phyloP scores from a whole-genome alignment of 2,888 invertebrate species.

The Aplocera efformata region DNA sequence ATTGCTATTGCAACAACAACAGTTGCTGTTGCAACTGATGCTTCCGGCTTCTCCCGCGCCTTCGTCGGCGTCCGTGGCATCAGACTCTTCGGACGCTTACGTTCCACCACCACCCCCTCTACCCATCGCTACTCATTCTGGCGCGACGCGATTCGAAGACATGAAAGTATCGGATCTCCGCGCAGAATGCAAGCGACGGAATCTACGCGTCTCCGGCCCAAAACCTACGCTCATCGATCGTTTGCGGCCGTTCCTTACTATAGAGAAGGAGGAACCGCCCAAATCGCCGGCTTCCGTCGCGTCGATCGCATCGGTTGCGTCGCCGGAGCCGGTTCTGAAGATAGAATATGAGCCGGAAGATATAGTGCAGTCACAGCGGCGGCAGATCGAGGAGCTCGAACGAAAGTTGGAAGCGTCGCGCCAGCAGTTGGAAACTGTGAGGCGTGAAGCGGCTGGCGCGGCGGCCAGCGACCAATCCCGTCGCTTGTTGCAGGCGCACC shows the following conservation, averaged over 20 bases:
- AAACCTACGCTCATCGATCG: conserved; percentile 97
- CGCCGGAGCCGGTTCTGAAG: conserved; percentile 46
- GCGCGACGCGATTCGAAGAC: conserved; percentile 89
- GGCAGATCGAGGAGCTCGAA: conserved; percentile 93
- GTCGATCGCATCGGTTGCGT: conserved; percentile 47
- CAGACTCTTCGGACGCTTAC: conserved; percentile 58
- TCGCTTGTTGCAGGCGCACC: conserved; percentile 82
- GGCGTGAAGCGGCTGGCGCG: conserved; percentile 79
- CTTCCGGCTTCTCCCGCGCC: conserved; percentile 84
- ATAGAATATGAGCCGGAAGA: conserved; percentile 81
- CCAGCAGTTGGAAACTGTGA: conserved; percentile 86
- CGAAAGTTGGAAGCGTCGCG: conserved; percentile 89
- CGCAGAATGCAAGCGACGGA: conserved; percentile 95
- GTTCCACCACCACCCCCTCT: conserved; percentile 76
- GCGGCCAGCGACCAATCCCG: conserved; percentile 71
- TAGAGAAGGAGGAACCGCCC: conserved; percentile 72
- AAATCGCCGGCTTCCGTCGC: conserved; percentile 64
- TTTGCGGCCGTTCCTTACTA: conserved; percentile 85
- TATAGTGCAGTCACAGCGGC: conserved; percentile 88
- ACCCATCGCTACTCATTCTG: conserved; percentile 61
- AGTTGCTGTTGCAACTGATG: conserved; percentile 92
- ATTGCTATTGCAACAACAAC: conserved; percentile 95
- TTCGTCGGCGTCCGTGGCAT: conserved; percentile 58
- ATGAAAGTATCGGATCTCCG: conserved; percentile 97
- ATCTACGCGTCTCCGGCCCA: conserved; percentile 96